Conservation (phyloP, 2,888 invertebrate species). For the Chalcosyrphus nemorum region DNA sequence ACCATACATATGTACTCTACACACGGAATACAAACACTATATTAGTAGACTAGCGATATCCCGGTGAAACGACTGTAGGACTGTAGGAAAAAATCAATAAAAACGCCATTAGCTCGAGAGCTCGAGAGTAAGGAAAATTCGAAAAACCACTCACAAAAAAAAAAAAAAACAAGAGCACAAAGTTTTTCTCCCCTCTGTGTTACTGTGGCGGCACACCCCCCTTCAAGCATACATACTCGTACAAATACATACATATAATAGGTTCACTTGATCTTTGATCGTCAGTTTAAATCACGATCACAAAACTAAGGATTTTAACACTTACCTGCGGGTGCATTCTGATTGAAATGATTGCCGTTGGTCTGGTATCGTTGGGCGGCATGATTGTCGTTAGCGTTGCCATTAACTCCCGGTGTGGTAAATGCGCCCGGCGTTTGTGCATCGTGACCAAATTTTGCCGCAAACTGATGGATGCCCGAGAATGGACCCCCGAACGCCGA, state of each 20-base stretch:
- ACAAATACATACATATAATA: too few relatives aligned
- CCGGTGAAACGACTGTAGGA: slow-evolving; percentile 71
- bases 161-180: too few relatives aligned
- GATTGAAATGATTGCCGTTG: slow-evolving; percentile 82
- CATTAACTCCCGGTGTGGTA: slow-evolving; percentile 79
- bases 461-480: slow-evolving; percentile 82
- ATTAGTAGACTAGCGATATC: slow-evolving; percentile 71
- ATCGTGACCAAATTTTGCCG: slow-evolving; percentile 82
- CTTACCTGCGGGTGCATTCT: slow-evolving; percentile 82
- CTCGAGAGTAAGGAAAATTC: slow-evolving; percentile 39
- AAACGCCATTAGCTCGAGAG: slow-evolving; percentile 76
- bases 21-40: slow-evolving; percentile 68
- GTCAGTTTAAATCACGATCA: not conserved
- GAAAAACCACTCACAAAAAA: slow-evolving; percentile 24
- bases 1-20: slow-evolving; percentile 59
- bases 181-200: slow-evolving; percentile 29
- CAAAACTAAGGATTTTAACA: slow-evolving; percentile 24
- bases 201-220: slow-evolving; percentile 35
- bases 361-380: slow-evolving; percentile 82
- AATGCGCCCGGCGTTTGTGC: slow-evolving; percentile 81
- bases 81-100: slow-evolving; percentile 76
- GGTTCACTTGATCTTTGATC: not conserved
- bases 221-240: not conserved
- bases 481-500: slow-evolving; percentile 82
- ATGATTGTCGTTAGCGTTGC: slow-evolving; percentile 80